Evolutionary conservation across 2,888 invertebrate genomes (phyloP).

Genomic region (Brenthis hecate): DNA sequence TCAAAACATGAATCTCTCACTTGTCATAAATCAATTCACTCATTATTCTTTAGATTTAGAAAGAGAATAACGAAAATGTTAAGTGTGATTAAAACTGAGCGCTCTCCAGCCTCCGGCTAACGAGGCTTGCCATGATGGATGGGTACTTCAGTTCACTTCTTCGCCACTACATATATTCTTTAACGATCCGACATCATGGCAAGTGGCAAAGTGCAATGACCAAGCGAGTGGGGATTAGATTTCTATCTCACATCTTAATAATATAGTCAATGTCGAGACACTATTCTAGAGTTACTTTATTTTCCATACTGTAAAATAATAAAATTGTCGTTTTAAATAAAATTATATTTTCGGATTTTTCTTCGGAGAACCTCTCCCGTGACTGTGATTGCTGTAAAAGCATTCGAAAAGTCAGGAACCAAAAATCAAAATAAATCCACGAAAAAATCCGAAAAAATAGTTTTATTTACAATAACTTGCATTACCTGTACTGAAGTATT

Average conservation of each 20-base stretch:
- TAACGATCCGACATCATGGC: slow-evolving; percentile 5
- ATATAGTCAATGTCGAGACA: no score
- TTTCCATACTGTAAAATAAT: not conserved
- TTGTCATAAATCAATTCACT: slow-evolving; percentile 51
- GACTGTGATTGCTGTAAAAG: no score
- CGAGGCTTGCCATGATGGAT: slow-evolving; percentile 61
- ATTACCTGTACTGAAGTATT: no score
- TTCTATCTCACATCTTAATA: not conserved
- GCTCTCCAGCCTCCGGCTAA: slow-evolving; percentile 51
- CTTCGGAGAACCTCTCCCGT: no score
- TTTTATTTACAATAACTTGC: no score
- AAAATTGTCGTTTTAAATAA: not conserved
- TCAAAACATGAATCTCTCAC: slow-evolving; percentile 6
- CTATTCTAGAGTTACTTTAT: no score
- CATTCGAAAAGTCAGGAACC: no score
- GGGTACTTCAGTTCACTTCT: slow-evolving; percentile 46
- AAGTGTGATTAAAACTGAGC: slow-evolving; percentile 57
- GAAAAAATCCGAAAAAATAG: no score
- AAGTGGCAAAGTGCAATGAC: slow-evolving; percentile 8
- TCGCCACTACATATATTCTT: slow-evolving; percentile 9
- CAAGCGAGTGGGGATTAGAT: not conserved
- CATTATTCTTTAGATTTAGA: slow-evolving; percentile 47
- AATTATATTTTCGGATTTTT: no score
- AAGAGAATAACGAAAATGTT: slow-evolving; percentile 46
- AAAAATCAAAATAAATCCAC: no score